Percentiles rank a stretch among this genome's conserved stretches.
Conservation (phyloP, 2,797 vertebrate genomes). For the Crocidura indochinensis region DNA sequence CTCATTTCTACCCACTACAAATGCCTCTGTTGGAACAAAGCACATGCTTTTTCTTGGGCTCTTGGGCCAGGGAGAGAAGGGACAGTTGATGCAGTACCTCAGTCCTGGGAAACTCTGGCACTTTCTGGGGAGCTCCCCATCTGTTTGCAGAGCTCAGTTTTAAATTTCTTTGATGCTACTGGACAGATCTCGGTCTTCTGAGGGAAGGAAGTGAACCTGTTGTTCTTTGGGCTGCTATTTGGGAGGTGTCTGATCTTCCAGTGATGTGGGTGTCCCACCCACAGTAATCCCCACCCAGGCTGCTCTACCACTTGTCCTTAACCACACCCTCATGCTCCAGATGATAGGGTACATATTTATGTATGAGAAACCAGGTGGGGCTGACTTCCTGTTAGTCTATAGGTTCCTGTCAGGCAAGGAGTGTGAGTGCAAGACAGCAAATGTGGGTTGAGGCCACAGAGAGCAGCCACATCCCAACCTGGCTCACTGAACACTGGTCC, state of each 20-base stretch:
- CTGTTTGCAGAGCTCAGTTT: background rate
- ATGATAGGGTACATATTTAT: background rate
- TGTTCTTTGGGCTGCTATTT: background rate
- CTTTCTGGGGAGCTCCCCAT: background rate
- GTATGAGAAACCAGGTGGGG: too few species aligned
- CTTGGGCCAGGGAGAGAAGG: background rate
- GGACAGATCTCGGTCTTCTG: background rate
- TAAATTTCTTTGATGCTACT: slow-evolving; percentile 1
- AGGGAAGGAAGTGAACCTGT: background rate
- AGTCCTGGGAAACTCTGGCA: background rate
- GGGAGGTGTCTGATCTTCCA: background rate
- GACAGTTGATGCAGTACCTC: background rate
- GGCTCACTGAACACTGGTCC: background rate
- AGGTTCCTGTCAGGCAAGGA: background rate
- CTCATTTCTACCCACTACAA: background rate
- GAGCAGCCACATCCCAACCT: background rate
- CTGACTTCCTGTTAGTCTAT: background rate
- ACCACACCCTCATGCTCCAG: too few species aligned
- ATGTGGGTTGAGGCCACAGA: background rate
- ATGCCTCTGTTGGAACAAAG: background rate
- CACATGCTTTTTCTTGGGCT: background rate
- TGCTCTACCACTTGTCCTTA: background rate
- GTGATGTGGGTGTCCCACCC: too few species aligned
- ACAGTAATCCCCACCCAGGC: too few species aligned
- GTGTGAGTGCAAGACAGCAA: background rate